Percentiles rank a stretch among this genome's conserved stretches.
Evolutionary conservation across 1,140 invertebrate species (phyloP).

Genomic region (Caerostris extrusa): DNA sequence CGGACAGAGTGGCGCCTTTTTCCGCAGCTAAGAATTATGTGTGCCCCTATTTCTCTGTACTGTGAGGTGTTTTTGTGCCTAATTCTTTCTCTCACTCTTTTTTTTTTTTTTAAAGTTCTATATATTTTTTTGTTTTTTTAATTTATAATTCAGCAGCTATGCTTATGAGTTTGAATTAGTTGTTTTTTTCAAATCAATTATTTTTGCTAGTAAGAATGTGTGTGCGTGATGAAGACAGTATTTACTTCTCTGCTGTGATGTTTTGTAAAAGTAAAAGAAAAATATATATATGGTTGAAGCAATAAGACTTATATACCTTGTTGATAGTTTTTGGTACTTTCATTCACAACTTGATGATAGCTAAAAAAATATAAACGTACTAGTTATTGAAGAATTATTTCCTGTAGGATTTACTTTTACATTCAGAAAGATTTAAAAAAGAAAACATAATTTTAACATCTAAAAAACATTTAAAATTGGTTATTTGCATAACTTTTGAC

Average conservation of each 20-base stretch:
- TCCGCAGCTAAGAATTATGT: slow-evolving; percentile 34
- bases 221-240: background rate
- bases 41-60: background rate
- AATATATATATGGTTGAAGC: background rate
- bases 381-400: no score
- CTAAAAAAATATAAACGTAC: no score
- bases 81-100: background rate
- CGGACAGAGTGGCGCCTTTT: slow-evolving; percentile 60
- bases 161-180: background rate
- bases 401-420: no score
- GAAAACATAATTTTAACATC: no score
- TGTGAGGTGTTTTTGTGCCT: background rate
- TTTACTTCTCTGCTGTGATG: background rate
- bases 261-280: background rate
- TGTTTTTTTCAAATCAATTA: background rate
- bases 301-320: no score
- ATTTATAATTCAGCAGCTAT: slow-evolving; percentile 30
- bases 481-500: no score
- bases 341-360: no score
- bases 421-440: no score
- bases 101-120: background rate
- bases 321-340: no score
- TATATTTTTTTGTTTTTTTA: slow-evolving; percentile 10
- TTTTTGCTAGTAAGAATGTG: background rate
- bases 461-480: no score